Conservation (phyloP, 2,113 vertebrate species). For the Notarius quadriscutis region DNA sequence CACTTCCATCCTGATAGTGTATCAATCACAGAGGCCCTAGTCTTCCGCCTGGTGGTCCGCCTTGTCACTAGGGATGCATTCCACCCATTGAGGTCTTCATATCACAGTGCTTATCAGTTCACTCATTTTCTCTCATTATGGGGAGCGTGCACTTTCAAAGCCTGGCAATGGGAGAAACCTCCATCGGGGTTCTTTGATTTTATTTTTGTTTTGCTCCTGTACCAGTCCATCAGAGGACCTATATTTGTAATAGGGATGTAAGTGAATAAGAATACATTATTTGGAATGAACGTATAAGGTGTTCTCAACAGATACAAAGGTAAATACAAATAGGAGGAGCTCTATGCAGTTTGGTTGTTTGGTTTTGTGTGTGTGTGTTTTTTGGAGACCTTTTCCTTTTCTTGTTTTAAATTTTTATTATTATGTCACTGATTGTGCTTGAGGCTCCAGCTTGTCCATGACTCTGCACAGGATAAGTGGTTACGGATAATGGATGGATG, state of each 20-base stretch:
- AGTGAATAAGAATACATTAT: not conserved
- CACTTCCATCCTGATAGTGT: constrained; percentile 61
- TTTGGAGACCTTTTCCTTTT: not conserved
- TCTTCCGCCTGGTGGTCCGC: constrained; percentile 47
- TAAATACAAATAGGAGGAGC: not conserved
- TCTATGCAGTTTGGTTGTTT: not conserved
- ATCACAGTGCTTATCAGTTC: constrained; percentile 71
- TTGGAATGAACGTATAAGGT: not conserved
- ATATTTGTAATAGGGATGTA: not conserved
- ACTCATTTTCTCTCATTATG: constrained; percentile 75
- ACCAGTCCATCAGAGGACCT: not conserved
- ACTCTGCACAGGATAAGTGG: too few relatives aligned
- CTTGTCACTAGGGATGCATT: constrained; percentile 58
- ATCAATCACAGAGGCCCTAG: constrained; percentile 56
- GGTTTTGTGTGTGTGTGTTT: not conserved
- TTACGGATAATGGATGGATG: too few relatives aligned
- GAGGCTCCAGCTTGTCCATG: not conserved
- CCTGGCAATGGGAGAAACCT: constrained; percentile 39
- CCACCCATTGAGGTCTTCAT: constrained; percentile 61
- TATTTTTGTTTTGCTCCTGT: not conserved
- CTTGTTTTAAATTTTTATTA: not conserved
- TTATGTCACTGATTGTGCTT: not conserved
- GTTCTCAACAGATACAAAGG: not conserved
- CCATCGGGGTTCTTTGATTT: not conserved
- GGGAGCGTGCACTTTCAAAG: constrained; percentile 69